Evolutionary conservation across 2,888 invertebrate genomes (phyloP).

Genomic region (Drosophila greeni): DNA sequence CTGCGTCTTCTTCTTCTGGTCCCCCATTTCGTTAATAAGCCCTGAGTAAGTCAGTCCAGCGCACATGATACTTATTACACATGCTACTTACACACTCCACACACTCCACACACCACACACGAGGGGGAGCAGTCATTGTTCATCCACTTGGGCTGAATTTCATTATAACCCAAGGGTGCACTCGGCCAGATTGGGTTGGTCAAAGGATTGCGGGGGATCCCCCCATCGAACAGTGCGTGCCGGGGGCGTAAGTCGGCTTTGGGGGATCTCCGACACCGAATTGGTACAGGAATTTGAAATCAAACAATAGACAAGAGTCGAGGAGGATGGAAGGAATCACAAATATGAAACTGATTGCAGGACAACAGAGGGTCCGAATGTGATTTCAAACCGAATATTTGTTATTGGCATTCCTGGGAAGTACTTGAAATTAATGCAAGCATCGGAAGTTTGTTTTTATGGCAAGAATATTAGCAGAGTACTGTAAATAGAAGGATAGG

Average conservation of each 20-base stretch:
- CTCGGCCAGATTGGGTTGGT: conserved; percentile 36
- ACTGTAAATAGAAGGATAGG: neutral
- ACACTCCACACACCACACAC: conserved; percentile 4
- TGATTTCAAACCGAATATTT: neutral
- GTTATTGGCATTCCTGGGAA: neutral
- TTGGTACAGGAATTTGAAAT: neutral
- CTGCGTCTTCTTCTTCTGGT: conserved; percentile 9
- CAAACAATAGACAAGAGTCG: neutral
- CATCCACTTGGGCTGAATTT: conserved; percentile 41
- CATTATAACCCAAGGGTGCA: conserved; percentile 46
- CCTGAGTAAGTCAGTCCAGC: conserved; percentile 57
- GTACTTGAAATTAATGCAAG: neutral
- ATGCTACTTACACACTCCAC: conserved; percentile 32
- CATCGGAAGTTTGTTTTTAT: neutral
- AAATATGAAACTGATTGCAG: neutral
- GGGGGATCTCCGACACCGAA: conserved; percentile 17
- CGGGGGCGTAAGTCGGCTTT: conserved; percentile 4
- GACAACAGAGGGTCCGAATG: neutral
- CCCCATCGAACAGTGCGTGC: conserved; percentile 23
- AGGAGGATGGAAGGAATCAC: neutral
- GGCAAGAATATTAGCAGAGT: neutral
- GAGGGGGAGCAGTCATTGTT: conserved; percentile 25
- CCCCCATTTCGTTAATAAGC: conserved; percentile 68
- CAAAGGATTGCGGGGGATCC: conserved; percentile 35
- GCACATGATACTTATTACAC: conserved; percentile 56